Conservation (phyloP, 1,140 invertebrate species). For the Condylostylus longicornis region DNA sequence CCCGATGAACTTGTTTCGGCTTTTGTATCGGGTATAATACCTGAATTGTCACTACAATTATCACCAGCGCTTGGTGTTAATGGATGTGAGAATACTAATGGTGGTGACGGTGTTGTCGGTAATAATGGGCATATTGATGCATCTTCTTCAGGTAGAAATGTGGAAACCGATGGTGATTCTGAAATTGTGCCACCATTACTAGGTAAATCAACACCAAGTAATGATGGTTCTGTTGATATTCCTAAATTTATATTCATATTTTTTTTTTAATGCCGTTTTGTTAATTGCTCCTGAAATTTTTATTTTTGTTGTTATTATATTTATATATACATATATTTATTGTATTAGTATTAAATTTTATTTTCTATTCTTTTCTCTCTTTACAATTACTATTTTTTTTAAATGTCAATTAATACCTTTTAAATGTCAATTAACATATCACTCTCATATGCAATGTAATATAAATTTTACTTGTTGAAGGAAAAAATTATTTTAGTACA, state of each 20-base stretch:
- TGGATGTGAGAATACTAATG: constrained; percentile 35
- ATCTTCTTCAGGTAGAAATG: constrained; percentile 36
- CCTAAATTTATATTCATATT: constrained; percentile 17
- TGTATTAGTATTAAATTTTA: too few relatives aligned
- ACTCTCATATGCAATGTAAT: too few relatives aligned
- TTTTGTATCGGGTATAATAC: constrained; percentile 15
- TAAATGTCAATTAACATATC: too few relatives aligned
- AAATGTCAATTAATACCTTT: too few relatives aligned
- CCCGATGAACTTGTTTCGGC: constrained; percentile 22
- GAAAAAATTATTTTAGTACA: too few relatives aligned
- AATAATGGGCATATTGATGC: constrained; percentile 39
- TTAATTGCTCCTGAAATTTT: too few relatives aligned
- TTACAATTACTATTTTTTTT: too few relatives aligned
- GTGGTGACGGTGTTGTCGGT: constrained; percentile 31
- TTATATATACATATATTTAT: too few relatives aligned
- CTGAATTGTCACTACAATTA: constrained; percentile 22
- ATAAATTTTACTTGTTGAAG: too few relatives aligned
- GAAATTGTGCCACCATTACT: constrained; percentile 13
- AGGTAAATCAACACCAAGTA: constrained; percentile 21
- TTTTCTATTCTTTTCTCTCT: too few relatives aligned
- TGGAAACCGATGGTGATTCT: constrained; percentile 22
- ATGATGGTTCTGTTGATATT: constrained; percentile 19
- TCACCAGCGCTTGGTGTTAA: constrained; percentile 27
- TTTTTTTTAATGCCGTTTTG: too few relatives aligned
- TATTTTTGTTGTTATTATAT: too few relatives aligned